Percentiles rank a stretch among this genome's conserved stretches.
Conservation (phyloP, 1,140 invertebrate species). For the Bombus superbus region DNA sequence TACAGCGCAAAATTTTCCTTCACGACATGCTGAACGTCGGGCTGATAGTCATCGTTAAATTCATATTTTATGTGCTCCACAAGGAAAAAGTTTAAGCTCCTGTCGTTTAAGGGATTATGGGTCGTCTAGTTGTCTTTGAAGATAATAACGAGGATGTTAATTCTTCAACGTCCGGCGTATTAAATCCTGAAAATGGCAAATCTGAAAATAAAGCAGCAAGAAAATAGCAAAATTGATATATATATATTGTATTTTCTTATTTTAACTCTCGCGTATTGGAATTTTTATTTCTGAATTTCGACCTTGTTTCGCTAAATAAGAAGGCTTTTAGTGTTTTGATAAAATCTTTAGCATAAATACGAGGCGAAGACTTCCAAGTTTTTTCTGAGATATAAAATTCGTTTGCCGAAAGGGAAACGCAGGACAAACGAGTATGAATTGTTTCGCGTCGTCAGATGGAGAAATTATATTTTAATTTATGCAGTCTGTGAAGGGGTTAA, state of each 20-base stretch:
- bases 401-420: neutral
- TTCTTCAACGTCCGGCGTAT: too few relatives aligned
- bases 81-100: neutral
- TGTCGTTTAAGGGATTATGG: neutral
- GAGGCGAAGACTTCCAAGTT: too few relatives aligned
- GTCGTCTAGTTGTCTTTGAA: neutral
- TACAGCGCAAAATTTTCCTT: neutral
- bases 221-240: too few relatives aligned
- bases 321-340: too few relatives aligned
- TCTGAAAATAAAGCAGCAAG: too few relatives aligned
- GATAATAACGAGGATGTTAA: too few relatives aligned
- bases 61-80: neutral
- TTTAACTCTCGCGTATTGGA: too few relatives aligned
- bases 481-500: neutral
- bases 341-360: too few relatives aligned
- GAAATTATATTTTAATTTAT: slow-evolving; percentile 8
- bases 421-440: neutral
- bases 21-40: neutral
- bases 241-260: too few relatives aligned
- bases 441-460: neutral
- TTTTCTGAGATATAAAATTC: neutral
- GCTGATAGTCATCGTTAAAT: neutral
- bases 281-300: neutral
- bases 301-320: neutral
- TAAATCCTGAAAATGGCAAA: too few relatives aligned